These are phyloP conservation scores for Elanoides forficatus DNA, from an alignment of 2,113 vertebrate species.

Conservation along the genomic window DNA sequence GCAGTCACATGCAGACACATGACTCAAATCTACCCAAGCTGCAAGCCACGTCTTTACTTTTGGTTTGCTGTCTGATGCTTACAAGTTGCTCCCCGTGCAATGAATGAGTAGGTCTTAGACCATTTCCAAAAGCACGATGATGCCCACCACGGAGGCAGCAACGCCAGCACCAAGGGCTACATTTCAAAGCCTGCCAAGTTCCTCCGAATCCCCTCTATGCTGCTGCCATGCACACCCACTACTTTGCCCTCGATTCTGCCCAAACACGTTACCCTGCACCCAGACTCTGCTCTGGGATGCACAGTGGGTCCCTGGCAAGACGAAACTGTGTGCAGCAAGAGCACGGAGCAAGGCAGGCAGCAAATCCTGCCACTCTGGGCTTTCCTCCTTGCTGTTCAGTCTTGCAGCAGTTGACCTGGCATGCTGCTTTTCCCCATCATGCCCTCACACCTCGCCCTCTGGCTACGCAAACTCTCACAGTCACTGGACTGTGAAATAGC, in stretches of 20 bases:
- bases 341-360: rapidly evolving
- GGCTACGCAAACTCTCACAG: not conserved
- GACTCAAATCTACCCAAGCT: not conserved
- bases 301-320: not conserved
- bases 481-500: slow-evolving; percentile 42
- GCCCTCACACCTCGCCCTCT: not conserved
- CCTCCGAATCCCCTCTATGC: rapidly evolving
- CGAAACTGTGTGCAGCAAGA: rapidly evolving
- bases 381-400: not conserved
- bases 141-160: rapidly evolving
- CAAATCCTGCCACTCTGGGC: rapidly evolving
- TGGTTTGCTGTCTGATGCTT: not conserved
- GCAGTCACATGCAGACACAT: rapidly evolving
- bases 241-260: rapidly evolving
- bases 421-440: not conserved
- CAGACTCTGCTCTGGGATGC: not conserved
- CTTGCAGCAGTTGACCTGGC: not conserved
- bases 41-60: not conserved
- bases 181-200: not conserved
- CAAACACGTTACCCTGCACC: rapidly evolving
- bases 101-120: not conserved
- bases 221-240: not conserved
- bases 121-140: not conserved
- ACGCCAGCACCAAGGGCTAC: not conserved
- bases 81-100: not conserved